A percentile compares a stretch with the other conserved stretches of the same genome.
Conservation (phyloP, 1,140 invertebrate genomes). For the Atta texana region DNA sequence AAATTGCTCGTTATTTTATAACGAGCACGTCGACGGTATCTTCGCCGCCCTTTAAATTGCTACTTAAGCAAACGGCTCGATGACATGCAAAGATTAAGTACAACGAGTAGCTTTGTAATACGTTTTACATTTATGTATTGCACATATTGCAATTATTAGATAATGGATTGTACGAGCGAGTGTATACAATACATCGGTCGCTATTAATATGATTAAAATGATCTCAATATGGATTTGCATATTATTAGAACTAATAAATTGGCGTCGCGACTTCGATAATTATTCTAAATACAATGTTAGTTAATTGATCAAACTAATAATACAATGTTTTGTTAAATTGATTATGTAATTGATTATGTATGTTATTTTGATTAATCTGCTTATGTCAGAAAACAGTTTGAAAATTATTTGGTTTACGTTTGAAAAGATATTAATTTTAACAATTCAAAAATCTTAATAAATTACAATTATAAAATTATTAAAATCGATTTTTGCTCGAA, state of each 20-base stretch:
- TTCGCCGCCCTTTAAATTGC: conserved; percentile 25
- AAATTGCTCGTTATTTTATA: conserved; percentile 21
- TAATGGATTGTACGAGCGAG: conserved; percentile 59
- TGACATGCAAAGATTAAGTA: conserved; percentile 53
- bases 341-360: not conserved
- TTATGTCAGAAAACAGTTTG: not conserved
- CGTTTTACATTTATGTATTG: conserved; percentile 25
- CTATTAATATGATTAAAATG: conserved; percentile 73
- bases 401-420: not conserved
- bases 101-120: not conserved
- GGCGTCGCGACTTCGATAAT: not conserved
- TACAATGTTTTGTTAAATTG: conserved; percentile 8
- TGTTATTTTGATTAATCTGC: conserved; percentile 6
- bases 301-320: conserved; percentile 52
- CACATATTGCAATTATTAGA: conserved; percentile 41
- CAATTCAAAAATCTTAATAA: too few species aligned
- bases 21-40: not conserved
- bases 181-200: not conserved
- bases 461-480: too few species aligned
- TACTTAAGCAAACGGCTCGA: conserved; percentile 35
- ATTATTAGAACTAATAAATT: conserved; percentile 69
- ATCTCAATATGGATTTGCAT: not conserved
- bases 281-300: conserved; percentile 29
- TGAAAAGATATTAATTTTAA: too few species aligned
- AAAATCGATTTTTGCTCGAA: too few species aligned